These are phyloP conservation scores for Corythoichthys haematopterus DNA, from an alignment of 2,113 vertebrate species.

Conservation along the genomic window DNA sequence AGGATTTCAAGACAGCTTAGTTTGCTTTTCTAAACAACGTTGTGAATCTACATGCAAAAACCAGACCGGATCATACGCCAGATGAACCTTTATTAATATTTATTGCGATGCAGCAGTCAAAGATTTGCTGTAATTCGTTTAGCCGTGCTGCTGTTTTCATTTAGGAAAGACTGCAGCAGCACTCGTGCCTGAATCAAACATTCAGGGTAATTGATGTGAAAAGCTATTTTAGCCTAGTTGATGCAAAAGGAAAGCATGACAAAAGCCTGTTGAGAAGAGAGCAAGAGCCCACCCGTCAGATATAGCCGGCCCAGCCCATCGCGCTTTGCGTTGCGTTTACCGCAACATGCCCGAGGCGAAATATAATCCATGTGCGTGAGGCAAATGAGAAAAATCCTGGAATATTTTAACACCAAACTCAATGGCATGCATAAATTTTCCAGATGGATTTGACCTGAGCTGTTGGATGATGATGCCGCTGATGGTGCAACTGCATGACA, in stretches of 20 bases:
- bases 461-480: conserved; percentile 60
- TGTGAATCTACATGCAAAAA: conserved; percentile 62
- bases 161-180: conserved; percentile 7
- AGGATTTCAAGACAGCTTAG: conserved; percentile 62
- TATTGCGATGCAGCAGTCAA: conserved; percentile 4
- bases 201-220: conserved; percentile 48
- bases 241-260: conserved; percentile 14
- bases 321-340: conserved; percentile 50
- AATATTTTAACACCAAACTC: conserved; percentile 48
- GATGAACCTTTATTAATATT: conserved; percentile 29
- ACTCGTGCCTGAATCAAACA: conserved; percentile 42
- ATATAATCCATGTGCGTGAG: conserved; percentile 39
- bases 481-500: conserved; percentile 64
- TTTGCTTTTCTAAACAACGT: conserved; percentile 63
- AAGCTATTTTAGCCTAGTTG: conserved; percentile 28
- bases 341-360: conserved; percentile 33
- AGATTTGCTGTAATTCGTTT: conserved; percentile 36
- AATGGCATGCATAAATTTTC: conserved; percentile 60
- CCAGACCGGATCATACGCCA: conserved; percentile 32
- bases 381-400: conserved; percentile 52
- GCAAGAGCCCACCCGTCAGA: conserved; percentile 34
- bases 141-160: conserved; percentile 41
- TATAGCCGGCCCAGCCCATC: conserved; percentile 33
- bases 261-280: conserved; percentile 31
- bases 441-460: conserved; percentile 64